Base-by-base conservation (phyloP, 2,797 vertebrate species). In the Toxotes lorentzi region DNA sequence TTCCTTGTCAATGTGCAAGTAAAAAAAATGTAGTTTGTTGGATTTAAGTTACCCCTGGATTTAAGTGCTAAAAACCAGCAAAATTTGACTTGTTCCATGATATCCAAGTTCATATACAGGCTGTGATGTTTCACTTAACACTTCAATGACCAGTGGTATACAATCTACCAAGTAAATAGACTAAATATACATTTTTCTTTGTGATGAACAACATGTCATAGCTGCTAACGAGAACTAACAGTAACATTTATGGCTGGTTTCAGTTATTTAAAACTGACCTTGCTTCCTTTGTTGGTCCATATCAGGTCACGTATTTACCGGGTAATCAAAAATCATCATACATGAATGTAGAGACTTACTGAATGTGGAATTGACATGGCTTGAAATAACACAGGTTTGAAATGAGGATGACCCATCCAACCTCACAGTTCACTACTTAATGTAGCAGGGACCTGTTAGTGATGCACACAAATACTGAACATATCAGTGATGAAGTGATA, bases 381-480 rank as follows among this genome's bases (percentile, higher is more conserved):
- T n/a, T n/a, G n/a, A n/a, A n/a, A n/a, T 58, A 35, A 14, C 16
- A 47, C 40, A 40, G 23, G n/a, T 71, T 32, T 71, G 7, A 80
- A 63, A 57, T 53, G 17, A 0, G 0, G 14, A 54, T 48, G 14
- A 63, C 14, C 1, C 1, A 11, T 38, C 56, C 14, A 61, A n/a
- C 27, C 27, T 12, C 12, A 45, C n/a, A 17, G 10, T 12, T 32
- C 9, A 13, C 5, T 17, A 14, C 50, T 16, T 16, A n/a, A 11
- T 34, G 0, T 50, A 47, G 34, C 30, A 7, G 4, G 35, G 11
- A 56, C 21, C 17, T 2, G 30, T 19, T 32, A 24, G 32, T 19
- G 13, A 57, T 13, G 13, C 68, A 60, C 19, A 21, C 5, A 64
- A 53, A 69, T 30, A 56, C 10, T 24, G 19, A 62, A 57, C 8